Percentiles rank a stretch among this genome's conserved stretches.
Conservation (phyloP, 2,797 vertebrate species). For the Tokudaia muenninki region DNA sequence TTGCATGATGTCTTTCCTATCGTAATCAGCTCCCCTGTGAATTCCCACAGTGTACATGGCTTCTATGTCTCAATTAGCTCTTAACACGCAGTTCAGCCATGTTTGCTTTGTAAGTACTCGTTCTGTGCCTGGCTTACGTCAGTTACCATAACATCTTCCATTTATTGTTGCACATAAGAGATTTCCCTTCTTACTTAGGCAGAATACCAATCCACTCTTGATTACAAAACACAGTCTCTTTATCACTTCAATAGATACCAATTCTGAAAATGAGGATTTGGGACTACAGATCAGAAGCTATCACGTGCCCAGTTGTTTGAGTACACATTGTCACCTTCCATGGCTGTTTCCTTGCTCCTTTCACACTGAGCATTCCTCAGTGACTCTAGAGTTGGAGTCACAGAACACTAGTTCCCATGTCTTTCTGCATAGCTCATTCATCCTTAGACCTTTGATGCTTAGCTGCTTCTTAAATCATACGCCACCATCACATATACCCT, state of each 20-base stretch:
- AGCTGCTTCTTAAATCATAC: not conserved
- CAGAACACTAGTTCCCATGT: not conserved
- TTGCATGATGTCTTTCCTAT: not conserved
- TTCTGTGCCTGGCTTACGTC: not conserved
- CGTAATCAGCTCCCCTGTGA: not conserved
- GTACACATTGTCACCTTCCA: not conserved
- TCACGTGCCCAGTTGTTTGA: not conserved
- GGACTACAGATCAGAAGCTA: too few species aligned
- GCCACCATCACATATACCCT: not conserved
- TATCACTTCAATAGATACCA: not conserved
- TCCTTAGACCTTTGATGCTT: not conserved
- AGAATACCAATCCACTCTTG: not conserved
- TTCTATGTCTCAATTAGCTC: not conserved
- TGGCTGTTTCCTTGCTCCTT: not conserved
- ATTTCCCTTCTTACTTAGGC: not conserved
- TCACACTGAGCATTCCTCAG: not conserved
- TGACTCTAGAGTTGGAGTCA: not conserved
- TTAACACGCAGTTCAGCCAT: not conserved
- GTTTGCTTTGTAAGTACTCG: not conserved
- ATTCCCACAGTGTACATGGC: not conserved
- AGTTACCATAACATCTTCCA: not conserved
- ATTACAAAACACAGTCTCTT: not conserved
- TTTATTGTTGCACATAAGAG: too few species aligned
- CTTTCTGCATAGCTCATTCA: not conserved
- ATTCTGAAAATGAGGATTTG: not conserved